These are phyloP conservation scores for Pseudachorutes palmiensis DNA, from an alignment of 1,140 invertebrate genomes.

Conservation along the genomic window DNA sequence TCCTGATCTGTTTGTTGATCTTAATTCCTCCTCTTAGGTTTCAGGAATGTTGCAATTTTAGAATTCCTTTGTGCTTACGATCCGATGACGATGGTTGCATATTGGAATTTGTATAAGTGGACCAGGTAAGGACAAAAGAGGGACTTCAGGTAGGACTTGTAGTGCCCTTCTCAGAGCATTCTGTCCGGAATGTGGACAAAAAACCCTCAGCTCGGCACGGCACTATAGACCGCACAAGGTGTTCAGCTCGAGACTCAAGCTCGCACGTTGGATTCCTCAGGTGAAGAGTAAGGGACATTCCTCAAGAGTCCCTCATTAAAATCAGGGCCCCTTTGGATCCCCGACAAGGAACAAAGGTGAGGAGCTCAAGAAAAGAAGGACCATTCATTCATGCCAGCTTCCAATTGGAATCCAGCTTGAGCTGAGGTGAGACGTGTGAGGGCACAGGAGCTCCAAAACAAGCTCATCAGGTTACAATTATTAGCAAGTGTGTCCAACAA, in stretches of 20 bases:
- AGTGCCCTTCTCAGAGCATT: too few species aligned
- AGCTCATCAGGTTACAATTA: not conserved
- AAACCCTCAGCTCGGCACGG: too few species aligned
- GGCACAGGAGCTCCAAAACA: not conserved
- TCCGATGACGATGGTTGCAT: too few species aligned
- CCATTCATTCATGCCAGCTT: not conserved
- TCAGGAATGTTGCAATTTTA: too few species aligned
- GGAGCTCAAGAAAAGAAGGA: not conserved
- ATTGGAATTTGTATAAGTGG: too few species aligned
- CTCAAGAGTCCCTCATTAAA: not conserved
- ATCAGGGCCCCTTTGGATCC: not conserved
- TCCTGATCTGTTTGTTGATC: too few species aligned
- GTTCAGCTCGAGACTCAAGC: not conserved
- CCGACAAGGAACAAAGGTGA: not conserved
- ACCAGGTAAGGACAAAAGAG: too few species aligned
- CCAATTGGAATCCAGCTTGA: too few species aligned
- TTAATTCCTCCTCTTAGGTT: too few species aligned
- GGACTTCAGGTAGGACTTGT: too few species aligned
- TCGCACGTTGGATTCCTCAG: not conserved
- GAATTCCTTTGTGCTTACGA: too few species aligned
- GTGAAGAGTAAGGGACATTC: not conserved
- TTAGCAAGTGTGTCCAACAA: too few species aligned
- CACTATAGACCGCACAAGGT: not conserved
- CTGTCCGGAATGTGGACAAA: not conserved
- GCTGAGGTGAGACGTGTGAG: not conserved